Conservation (phyloP, 2,888 invertebrate species). For the Metalampra italica region DNA sequence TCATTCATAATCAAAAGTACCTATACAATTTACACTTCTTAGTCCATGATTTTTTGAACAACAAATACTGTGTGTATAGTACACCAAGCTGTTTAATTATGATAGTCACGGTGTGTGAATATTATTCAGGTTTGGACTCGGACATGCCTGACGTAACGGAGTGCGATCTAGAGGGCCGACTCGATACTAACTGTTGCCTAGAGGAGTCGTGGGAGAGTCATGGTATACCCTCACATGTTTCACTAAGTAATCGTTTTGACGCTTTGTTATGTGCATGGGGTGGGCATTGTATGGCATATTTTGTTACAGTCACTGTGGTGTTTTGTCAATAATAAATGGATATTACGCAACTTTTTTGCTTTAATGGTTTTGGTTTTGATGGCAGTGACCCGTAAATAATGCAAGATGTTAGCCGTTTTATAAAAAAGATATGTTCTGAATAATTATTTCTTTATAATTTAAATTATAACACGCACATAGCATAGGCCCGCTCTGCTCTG, state of each 20-base stretch:
- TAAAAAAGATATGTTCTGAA: too few relatives aligned
- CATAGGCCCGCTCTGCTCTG: too few relatives aligned
- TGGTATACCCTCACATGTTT: conserved; percentile 54
- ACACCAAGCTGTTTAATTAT: neutral
- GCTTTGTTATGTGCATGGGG: conserved; percentile 60
- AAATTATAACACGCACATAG: too few relatives aligned
- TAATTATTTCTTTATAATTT: too few relatives aligned
- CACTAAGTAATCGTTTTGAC: conserved; percentile 23
- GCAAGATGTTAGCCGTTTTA: too few relatives aligned
- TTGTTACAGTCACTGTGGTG: conserved; percentile 17
- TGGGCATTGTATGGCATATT: conserved; percentile 33
- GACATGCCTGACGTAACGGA: conserved; percentile 69
- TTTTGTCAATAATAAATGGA: conserved; percentile 11
- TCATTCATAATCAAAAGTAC: too few relatives aligned
- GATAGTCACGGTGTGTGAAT: conserved; percentile 37
- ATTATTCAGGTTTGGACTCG: conserved; percentile 72
- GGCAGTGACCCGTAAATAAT: too few relatives aligned
- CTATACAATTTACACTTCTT: conserved; percentile 20
- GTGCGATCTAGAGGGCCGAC: conserved; percentile 70
- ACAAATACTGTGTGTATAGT: neutral
- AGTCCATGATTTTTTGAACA: conserved; percentile 50
- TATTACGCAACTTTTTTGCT: conserved; percentile 7
- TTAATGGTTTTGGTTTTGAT: too few relatives aligned
- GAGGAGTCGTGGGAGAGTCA: conserved; percentile 76
- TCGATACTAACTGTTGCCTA: conserved; percentile 76